Percentiles rank a stretch among this genome's conserved stretches.
Evolutionary conservation across 1,140 invertebrate species (phyloP).

Genomic region (Helicoverpa zea): DNA sequence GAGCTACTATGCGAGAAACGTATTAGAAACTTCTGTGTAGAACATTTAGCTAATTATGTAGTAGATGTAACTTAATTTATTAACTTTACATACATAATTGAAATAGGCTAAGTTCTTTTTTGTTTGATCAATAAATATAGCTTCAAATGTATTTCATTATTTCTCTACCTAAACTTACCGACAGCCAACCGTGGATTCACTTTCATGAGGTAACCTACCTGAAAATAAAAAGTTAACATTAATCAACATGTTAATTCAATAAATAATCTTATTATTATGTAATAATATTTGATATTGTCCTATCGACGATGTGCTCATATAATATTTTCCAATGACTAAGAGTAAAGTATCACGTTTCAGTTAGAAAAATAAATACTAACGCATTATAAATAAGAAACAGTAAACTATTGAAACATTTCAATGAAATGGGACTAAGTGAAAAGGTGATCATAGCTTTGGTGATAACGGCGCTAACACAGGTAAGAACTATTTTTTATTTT

Average conservation of each 20-base stretch:
- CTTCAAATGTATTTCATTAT: no score
- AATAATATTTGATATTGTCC: neutral
- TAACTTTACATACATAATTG: neutral
- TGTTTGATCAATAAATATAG: no score
- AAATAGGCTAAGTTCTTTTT: no score
- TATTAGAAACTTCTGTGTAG: neutral
- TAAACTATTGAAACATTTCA: constrained; percentile 47
- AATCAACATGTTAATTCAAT: neutral
- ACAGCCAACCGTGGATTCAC: neutral
- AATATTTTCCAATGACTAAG: neutral
- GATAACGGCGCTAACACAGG: constrained; percentile 56
- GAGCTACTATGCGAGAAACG: neutral
- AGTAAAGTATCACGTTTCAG: constrained; percentile 16
- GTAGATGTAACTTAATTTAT: neutral
- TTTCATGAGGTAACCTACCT: neutral
- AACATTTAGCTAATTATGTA: neutral
- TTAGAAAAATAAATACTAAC: constrained; percentile 3
- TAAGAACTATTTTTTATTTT: constrained; percentile 49
- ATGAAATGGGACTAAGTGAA: constrained; percentile 67
- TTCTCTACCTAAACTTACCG: no score
- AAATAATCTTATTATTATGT: neutral
- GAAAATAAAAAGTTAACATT: neutral
- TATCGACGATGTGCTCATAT: neutral
- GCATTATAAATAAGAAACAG: neutral
- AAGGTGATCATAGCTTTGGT: constrained; percentile 62